phyloP scores from a whole-genome alignment of 2,888 invertebrate species.

The Drosophila bunnanda region DNA sequence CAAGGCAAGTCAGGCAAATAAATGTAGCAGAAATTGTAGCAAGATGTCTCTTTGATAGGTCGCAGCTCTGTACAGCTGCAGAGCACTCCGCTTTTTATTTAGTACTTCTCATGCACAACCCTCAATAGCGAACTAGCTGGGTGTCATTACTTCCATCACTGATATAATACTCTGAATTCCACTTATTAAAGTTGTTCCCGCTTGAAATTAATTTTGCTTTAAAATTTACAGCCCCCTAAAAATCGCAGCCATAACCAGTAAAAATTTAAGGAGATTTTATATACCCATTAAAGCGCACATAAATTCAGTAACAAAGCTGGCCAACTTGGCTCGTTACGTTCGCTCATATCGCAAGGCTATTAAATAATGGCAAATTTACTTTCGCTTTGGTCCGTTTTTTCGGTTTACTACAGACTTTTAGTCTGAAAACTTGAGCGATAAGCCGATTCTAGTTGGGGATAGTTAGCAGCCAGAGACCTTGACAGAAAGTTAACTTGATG shows the following conservation, averaged over 20 bases:
- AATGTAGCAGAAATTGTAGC: slow-evolving; percentile 35
- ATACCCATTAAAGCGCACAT: slow-evolving; percentile 51
- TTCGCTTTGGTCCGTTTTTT: not conserved
- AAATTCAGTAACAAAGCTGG: slow-evolving; percentile 56
- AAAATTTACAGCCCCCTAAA: slow-evolving; percentile 54
- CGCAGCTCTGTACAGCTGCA: slow-evolving; percentile 2
- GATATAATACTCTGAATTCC: not conserved
- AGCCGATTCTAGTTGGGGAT: slow-evolving; percentile 25
- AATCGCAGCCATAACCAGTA: slow-evolving; percentile 13
- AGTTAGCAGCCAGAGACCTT: slow-evolving; percentile 9
- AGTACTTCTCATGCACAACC: not conserved
- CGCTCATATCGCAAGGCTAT: slow-evolving; percentile 42
- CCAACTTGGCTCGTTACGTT: slow-evolving; percentile 33
- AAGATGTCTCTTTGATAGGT: not conserved
- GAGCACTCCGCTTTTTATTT: slow-evolving; percentile 5
- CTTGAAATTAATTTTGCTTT: slow-evolving; percentile 31
- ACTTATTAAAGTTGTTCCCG: not conserved
- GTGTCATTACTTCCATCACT: slow-evolving; percentile 17
- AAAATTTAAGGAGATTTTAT: slow-evolving; percentile 15
- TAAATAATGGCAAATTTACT: slow-evolving; percentile 41
- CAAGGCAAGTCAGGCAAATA: slow-evolving; percentile 23
- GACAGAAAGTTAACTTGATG: slow-evolving; percentile 19
- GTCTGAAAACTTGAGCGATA: slow-evolving; percentile 23
- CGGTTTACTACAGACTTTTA: slow-evolving; percentile 3
- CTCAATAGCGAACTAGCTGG: slow-evolving; percentile 21